These are phyloP conservation scores for Montipora cactus DNA, from an alignment of 64 coral and sea anemone species.

Conservation along the genomic window DNA sequence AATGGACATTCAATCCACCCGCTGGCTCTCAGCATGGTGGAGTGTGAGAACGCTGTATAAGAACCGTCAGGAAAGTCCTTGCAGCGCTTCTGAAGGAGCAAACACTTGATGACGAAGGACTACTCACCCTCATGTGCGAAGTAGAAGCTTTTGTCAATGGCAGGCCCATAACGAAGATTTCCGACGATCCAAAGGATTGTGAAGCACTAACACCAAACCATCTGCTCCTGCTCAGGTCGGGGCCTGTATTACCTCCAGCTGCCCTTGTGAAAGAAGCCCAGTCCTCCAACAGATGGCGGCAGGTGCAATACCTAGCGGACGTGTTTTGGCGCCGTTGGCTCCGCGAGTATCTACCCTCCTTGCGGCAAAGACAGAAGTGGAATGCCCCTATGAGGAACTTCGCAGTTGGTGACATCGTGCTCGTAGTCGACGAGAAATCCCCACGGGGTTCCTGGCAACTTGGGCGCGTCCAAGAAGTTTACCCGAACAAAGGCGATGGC, in stretches of 20 bases:
- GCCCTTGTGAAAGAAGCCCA: not conserved
- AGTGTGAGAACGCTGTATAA: slow-evolving; percentile 59
- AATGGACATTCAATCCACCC: slow-evolving; percentile 45
- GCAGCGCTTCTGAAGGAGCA: slow-evolving; percentile 35
- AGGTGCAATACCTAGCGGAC: not conserved
- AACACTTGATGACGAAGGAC: slow-evolving; percentile 51
- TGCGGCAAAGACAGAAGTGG: slow-evolving; percentile 25
- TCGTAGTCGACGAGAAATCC: not conserved
- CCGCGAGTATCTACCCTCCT: not conserved
- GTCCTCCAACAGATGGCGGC: not conserved
- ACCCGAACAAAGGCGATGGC: slow-evolving; percentile 18
- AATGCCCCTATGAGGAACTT: not conserved
- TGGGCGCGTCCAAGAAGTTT: slow-evolving; percentile 21
- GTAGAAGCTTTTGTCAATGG: slow-evolving; percentile 45
- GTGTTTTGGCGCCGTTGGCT: not conserved
- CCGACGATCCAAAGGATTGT: slow-evolving; percentile 28
- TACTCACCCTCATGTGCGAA: slow-evolving; percentile 44
- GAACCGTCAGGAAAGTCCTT: slow-evolving; percentile 48
- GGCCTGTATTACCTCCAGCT: not conserved
- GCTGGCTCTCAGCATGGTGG: slow-evolving; percentile 34
- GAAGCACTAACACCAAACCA: slow-evolving; percentile 23
- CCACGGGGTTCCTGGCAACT: slow-evolving; percentile 20
- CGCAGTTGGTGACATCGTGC: slow-evolving; percentile 20
- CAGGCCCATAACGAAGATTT: slow-evolving; percentile 40
- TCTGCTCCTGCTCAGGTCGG: not conserved